phyloP scores from a whole-genome alignment of 1,140 invertebrate genomes.

The Diploscapter pachys region DNA sequence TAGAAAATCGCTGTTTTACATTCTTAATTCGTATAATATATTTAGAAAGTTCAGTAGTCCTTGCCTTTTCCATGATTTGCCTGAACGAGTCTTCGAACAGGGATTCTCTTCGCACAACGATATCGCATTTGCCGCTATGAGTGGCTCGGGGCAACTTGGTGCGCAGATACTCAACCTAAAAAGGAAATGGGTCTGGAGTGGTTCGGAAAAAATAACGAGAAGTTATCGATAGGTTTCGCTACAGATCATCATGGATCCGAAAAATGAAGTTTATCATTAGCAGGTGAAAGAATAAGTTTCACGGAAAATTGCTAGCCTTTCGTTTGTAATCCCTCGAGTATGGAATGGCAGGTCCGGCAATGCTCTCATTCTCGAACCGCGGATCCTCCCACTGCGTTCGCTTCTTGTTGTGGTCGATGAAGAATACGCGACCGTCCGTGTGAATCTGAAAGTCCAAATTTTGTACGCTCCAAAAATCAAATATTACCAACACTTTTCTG shows the following conservation, averaged over 20 bases:
- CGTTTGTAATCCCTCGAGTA: conserved; percentile 97
- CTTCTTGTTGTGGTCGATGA: conserved; percentile 90
- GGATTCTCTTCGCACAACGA: conserved; percentile 80
- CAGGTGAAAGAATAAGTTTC: background rate
- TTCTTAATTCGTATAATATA: conserved; percentile 26
- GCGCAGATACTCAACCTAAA: conserved; percentile 40
- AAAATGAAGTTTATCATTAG: background rate
- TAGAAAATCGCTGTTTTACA: conserved; percentile 34
- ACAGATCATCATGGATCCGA: background rate
- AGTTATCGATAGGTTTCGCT: background rate
- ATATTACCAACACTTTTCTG: too few relatives aligned
- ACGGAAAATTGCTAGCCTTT: conserved; percentile 65
- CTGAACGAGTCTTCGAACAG: conserved; percentile 87
- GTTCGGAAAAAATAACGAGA: background rate
- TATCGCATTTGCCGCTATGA: conserved; percentile 96
- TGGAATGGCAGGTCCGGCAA: conserved; percentile 87
- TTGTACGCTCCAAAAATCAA: too few relatives aligned
- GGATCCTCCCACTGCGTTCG: conserved; percentile 97
- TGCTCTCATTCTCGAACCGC: conserved; percentile 86
- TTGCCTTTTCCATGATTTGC: conserved; percentile 80
- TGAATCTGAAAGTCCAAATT: conserved; percentile 66
- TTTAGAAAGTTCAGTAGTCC: conserved; percentile 68
- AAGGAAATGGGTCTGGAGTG: background rate
- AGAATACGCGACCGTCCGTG: conserved; percentile 91
- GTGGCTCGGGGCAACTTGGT: conserved; percentile 66